A percentile compares a stretch with the other conserved stretches of the same genome.
phyloP scores from a whole-genome alignment of 2,888 invertebrate species.

The Eueremaeus valkanovi region DNA sequence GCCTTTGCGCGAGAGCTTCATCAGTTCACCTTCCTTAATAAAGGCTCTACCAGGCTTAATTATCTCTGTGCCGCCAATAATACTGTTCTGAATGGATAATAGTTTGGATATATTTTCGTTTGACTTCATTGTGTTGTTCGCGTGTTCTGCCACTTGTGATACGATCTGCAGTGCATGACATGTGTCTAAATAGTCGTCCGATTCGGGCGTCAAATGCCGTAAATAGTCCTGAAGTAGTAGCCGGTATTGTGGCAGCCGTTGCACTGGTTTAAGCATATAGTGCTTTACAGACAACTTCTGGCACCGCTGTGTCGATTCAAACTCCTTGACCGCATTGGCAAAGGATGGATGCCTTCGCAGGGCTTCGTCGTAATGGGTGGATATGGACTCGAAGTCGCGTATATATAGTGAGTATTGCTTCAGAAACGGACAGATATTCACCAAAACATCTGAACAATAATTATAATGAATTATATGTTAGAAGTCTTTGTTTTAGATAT shows the following conservation, averaged over 20 bases:
- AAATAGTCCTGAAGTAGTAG: constrained; percentile 62
- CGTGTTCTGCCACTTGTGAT: constrained; percentile 60
- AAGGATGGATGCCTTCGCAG: constrained; percentile 56
- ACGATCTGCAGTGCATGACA: constrained; percentile 59
- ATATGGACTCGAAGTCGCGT: constrained; percentile 57
- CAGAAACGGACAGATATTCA: constrained; percentile 60
- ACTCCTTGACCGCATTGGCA: constrained; percentile 55
- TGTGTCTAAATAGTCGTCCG: constrained; percentile 60
- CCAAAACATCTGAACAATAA: constrained; percentile 60
- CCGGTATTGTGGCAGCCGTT: constrained; percentile 64
- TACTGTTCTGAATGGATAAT: constrained; percentile 56
- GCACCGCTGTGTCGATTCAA: constrained; percentile 53
- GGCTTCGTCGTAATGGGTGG: constrained; percentile 56
- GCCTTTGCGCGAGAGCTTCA: constrained; percentile 63
- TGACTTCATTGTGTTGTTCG: constrained; percentile 58
- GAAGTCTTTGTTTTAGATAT: no score
- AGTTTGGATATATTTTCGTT: constrained; percentile 59
- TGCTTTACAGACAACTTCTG: constrained; percentile 60
- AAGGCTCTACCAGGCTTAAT: constrained; percentile 59
- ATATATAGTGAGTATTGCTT: constrained; percentile 60
- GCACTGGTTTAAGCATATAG: constrained; percentile 65
- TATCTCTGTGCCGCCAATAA: constrained; percentile 56
- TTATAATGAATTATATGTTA: no score
- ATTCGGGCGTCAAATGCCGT: constrained; percentile 55
- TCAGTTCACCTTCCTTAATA: constrained; percentile 62